Evolutionary conservation across 2,888 invertebrate genomes (phyloP).

Genomic region (Glaucopsyche alexis): DNA sequence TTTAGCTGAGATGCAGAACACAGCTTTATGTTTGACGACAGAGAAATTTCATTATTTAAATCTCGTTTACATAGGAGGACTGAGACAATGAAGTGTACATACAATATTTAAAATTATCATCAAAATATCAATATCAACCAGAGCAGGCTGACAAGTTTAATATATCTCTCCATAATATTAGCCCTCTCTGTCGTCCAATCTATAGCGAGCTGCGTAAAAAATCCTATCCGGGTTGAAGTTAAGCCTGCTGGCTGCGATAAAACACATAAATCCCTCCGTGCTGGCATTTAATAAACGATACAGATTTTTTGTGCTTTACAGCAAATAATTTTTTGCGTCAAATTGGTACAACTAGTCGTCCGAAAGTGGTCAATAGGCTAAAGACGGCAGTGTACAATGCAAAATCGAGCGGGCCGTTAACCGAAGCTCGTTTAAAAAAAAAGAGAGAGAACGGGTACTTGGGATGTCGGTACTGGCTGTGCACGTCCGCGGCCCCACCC

Average conservation of each 20-base stretch:
- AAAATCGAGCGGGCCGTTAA: no score
- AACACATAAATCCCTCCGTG: neutral
- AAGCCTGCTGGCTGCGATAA: neutral
- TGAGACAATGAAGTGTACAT: neutral
- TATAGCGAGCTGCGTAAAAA: neutral
- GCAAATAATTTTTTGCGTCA: neutral
- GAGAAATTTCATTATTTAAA: neutral
- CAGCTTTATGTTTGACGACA: neutral
- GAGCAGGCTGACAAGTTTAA: no score
- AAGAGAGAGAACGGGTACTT: constrained; percentile 43
- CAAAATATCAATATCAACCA: no score
- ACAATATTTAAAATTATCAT: no score
- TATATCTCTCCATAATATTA: neutral
- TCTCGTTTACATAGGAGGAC: neutral
- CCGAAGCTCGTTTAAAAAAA: neutral
- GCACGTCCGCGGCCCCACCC: constrained; percentile 46
- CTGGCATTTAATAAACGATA: neutral
- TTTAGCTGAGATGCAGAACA: neutral
- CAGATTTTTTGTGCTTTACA: neutral
- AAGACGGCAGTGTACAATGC: no score
- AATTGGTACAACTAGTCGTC: neutral
- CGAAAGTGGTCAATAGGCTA: neutral
- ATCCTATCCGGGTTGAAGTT: neutral
- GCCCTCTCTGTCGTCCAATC: neutral
- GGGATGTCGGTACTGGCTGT: constrained; percentile 60